A percentile compares a stretch with the other conserved stretches of the same genome.
These are phyloP conservation scores for Thaumatotibia leucotreta DNA, from an alignment of 1,140 invertebrate genomes.

Conservation along the genomic window DNA sequence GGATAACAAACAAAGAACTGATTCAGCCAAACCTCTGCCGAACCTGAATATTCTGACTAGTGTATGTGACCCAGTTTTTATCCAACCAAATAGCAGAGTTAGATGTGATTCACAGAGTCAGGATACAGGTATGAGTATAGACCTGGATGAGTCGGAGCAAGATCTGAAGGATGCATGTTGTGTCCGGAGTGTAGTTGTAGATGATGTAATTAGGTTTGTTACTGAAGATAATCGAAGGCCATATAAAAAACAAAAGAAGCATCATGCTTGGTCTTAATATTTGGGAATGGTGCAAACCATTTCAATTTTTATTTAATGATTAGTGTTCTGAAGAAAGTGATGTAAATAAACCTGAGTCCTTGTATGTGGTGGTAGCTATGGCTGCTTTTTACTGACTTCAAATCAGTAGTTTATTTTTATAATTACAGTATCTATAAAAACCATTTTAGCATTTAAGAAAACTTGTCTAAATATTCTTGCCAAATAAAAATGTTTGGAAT, in stretches of 20 bases:
- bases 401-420: too few species aligned
- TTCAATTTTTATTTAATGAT: too few species aligned
- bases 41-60: not conserved
- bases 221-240: not conserved
- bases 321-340: too few species aligned
- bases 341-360: too few species aligned
- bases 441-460: not conserved
- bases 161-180: not conserved
- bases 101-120: not conserved
- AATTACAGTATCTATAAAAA: not conserved
- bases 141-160: not conserved
- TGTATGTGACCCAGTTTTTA: not conserved
- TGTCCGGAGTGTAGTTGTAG: not conserved
- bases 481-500: not conserved
- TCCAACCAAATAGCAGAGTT: not conserved
- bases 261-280: not conserved
- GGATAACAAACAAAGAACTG: constrained; percentile 14
- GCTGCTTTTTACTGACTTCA: too few species aligned
- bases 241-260: not conserved
- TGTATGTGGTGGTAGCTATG: too few species aligned
- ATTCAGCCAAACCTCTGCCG: not conserved
- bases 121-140: not conserved
- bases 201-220: not conserved
- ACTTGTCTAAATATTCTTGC: not conserved
- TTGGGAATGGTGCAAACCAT: too few species aligned